Percentiles rank a stretch among this genome's conserved stretches.
These are phyloP conservation scores for Chlamydotis undulata DNA, from an alignment of 2,113 vertebrate genomes.

Conservation along the genomic window DNA sequence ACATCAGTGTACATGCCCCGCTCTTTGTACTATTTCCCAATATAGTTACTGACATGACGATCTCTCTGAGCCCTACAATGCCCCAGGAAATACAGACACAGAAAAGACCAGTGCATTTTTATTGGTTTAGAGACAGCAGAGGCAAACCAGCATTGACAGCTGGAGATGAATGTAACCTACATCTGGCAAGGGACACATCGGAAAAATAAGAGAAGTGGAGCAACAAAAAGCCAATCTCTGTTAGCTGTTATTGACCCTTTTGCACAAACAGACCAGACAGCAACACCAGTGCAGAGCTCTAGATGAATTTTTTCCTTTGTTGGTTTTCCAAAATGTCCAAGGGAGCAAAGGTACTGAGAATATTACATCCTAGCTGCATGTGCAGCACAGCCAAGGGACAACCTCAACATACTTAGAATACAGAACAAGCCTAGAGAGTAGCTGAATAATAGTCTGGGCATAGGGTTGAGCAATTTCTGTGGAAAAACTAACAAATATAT, in stretches of 20 bases:
- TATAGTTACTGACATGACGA: not conserved
- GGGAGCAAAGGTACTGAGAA: not conserved
- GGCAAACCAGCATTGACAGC: not conserved
- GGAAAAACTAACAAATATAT: not conserved
- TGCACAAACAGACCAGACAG: not conserved
- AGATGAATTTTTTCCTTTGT: not conserved
- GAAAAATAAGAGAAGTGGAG: not conserved
- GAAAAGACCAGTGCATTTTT: not conserved
- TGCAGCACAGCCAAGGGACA: not conserved
- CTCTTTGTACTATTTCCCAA: not conserved
- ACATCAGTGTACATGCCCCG: accelerated
- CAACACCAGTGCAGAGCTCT: not conserved
- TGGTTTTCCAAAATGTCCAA: not conserved
- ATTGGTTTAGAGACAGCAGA: not conserved
- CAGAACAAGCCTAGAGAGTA: not conserved
- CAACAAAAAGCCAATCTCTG: not conserved
- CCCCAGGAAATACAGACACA: not conserved
- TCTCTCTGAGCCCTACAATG: not conserved
- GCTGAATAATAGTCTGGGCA: not conserved
- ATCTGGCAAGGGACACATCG: not conserved
- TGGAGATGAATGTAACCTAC: not conserved
- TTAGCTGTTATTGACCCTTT: not conserved
- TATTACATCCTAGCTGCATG: not conserved
- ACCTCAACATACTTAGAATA: not conserved
- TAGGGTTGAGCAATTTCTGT: not conserved